These are phyloP conservation scores for Batillaria attramentaria DNA, from an alignment of 1,140 invertebrate genomes.

Conservation along the genomic window DNA sequence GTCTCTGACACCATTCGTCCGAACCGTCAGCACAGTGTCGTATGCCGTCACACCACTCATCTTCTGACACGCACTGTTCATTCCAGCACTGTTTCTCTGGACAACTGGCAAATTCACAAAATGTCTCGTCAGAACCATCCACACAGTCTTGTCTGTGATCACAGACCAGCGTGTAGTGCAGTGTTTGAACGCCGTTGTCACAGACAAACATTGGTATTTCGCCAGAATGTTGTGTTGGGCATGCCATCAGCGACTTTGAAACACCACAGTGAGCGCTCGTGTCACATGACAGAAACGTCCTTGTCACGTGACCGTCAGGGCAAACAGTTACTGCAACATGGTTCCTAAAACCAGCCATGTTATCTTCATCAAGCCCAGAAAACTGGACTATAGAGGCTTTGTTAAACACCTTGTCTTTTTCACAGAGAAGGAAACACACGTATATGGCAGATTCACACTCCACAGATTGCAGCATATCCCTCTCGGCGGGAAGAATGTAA, in stretches of 20 bases:
- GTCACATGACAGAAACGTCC: neutral
- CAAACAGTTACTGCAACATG: neutral
- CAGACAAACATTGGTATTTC: conserved; percentile 14
- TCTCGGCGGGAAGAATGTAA: neutral
- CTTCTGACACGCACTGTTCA: neutral
- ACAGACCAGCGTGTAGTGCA: conserved; percentile 17
- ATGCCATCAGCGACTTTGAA: neutral
- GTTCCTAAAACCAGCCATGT: neutral
- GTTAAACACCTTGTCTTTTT: too few species aligned
- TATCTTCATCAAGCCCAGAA: neutral
- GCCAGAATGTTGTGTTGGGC: too few species aligned
- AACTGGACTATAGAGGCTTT: neutral
- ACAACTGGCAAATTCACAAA: neutral
- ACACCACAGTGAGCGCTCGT: neutral
- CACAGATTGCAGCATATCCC: neutral
- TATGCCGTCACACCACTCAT: neutral
- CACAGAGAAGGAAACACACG: neutral
- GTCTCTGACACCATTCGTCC: conserved; percentile 1
- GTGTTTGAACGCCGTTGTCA: neutral
- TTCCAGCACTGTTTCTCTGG: neutral
- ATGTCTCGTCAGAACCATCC: conserved; percentile 16
- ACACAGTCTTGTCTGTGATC: neutral
- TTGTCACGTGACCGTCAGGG: conserved; percentile 19
- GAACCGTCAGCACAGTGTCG: conserved; percentile 14
- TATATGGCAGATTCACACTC: neutral